Conservation (phyloP, 2,888 invertebrate genomes). For the Drosophila setosimentum region DNA sequence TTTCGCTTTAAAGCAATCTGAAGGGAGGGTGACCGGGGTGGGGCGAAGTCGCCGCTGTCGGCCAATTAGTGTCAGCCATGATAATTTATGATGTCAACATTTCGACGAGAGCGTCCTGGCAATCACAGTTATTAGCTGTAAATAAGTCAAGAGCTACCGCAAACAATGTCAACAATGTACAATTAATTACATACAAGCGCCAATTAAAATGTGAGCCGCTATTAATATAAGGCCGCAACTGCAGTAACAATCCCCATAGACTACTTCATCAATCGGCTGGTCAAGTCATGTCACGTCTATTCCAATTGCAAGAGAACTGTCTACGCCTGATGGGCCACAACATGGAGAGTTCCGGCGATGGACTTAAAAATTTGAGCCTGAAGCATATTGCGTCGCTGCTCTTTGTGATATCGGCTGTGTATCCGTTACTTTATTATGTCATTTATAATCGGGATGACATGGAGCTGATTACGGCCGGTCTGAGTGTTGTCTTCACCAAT, state of each 20-base stretch:
- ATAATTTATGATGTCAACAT: conserved; percentile 67
- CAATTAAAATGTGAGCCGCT: conserved; percentile 46
- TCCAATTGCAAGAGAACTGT: conserved; percentile 71
- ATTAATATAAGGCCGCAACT: conserved; percentile 32
- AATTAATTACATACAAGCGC: conserved; percentile 49
- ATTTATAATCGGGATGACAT: conserved; percentile 76
- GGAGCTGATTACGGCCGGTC: conserved; percentile 78
- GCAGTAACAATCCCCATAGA: not conserved
- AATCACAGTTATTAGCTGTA: conserved; percentile 64
- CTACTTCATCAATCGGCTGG: conserved; percentile 12
- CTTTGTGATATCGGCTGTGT: conserved; percentile 78
- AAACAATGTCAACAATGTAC: conserved; percentile 41
- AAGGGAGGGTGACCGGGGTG: not conserved
- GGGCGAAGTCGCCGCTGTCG: conserved; percentile 2
- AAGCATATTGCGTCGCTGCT: conserved; percentile 57
- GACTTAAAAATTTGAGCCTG: conserved; percentile 20
- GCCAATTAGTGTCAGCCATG: conserved; percentile 49
- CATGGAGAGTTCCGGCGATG: conserved; percentile 15
- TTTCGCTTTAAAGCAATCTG: conserved; percentile 29
- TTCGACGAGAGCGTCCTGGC: conserved; percentile 45
- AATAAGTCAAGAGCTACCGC: conserved; percentile 22
- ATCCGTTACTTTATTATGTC: conserved; percentile 78
- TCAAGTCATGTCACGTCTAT: conserved; percentile 64
- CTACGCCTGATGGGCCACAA: conserved; percentile 76
- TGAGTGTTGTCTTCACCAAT: conserved; percentile 82